Base-by-base conservation (phyloP, 2,888 invertebrate species). In the Muschampia staudingeri region DNA sequence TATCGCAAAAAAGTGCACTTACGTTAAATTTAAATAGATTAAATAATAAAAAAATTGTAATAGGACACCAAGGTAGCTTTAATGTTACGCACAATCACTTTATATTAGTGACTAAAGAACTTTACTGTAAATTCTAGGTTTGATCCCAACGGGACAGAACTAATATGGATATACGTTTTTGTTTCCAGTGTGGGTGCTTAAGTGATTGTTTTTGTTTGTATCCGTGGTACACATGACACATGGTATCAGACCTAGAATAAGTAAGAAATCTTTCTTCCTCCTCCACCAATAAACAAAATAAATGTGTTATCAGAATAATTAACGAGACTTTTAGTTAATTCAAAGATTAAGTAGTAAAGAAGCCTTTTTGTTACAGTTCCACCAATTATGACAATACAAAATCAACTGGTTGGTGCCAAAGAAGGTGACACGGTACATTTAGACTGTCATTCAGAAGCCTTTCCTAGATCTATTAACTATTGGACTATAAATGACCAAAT, bases 371-470 rank as follows among this genome's bases (percentile, higher is more conserved):
- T 96, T 97, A 12, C 97, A 98, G 98, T 98, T 96, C 98, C 98
- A 56, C 98, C 98, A 75, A 98, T 98, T 97, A 98, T 98, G 93
- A 98, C 98, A 97, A 98, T 98, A 92, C 98, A 98, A 90, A 98
- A 98, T 94, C 98, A 98, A 94, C 96, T 98, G 90, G 98, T 98
- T 6, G 98, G 98, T 56, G 98, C 98, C 1, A 97, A 97, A 88
- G 97, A 98, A 90, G 98, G 98, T 37, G 98, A 98, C 88, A 97
- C 97, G 85, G 97, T 98, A 89, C 97, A 97, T 75, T 94, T 98
- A 86, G 98, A 98, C 90, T 98, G 98, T 90, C 97, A 98, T 91
- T 98, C 98, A 25, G 98, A 98, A 94, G 98, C 98, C 34, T 98
- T 97, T 91, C 98, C 98, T 44, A 98, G 98, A 92, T 98, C 98